Conservation (phyloP, 2,797 vertebrate genomes). For the Denticeps clupeoides region DNA sequence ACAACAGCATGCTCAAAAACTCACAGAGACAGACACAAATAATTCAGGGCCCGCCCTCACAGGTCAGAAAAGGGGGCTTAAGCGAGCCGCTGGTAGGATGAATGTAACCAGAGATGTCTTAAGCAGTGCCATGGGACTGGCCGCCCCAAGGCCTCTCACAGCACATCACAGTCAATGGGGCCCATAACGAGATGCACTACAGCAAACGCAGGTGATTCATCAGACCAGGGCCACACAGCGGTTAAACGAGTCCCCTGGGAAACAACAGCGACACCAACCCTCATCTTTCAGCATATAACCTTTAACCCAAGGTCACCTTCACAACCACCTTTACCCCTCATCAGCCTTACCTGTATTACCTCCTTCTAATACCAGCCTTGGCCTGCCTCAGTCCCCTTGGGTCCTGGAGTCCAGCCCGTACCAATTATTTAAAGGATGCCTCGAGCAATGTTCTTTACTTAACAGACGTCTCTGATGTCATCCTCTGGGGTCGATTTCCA, state of each 20-base stretch:
- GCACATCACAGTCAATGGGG: slow-evolving; percentile 34
- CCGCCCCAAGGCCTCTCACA: slow-evolving; percentile 22
- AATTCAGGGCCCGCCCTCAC: not conserved
- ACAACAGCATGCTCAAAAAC: not conserved
- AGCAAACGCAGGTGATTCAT: slow-evolving; percentile 38
- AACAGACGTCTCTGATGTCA: slow-evolving; percentile 26
- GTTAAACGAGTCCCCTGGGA: slow-evolving; percentile 50
- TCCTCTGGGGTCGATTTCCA: slow-evolving; percentile 14
- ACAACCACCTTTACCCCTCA: slow-evolving; percentile 18
- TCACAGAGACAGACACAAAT: slow-evolving; percentile 1
- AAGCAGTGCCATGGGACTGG: slow-evolving; percentile 19
- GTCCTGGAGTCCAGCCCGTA: slow-evolving; percentile 6
- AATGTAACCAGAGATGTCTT: slow-evolving; percentile 33
- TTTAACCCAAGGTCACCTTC: too few species aligned
- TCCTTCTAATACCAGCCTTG: too few species aligned
- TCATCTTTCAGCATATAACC: slow-evolving; percentile 29
- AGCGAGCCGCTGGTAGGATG: slow-evolving; percentile 4
- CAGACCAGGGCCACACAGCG: slow-evolving; percentile 21
- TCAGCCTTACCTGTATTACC: too few species aligned
- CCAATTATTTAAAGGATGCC: slow-evolving; percentile 8
- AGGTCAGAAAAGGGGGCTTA: slow-evolving; percentile 11
- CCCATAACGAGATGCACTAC: slow-evolving; percentile 44
- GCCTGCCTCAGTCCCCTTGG: slow-evolving; percentile 4
- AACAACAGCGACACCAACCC: too few species aligned
- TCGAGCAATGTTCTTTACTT: slow-evolving; percentile 14